Conservation (phyloP, 2,113 vertebrate species). For the Mesocricetus auratus region DNA sequence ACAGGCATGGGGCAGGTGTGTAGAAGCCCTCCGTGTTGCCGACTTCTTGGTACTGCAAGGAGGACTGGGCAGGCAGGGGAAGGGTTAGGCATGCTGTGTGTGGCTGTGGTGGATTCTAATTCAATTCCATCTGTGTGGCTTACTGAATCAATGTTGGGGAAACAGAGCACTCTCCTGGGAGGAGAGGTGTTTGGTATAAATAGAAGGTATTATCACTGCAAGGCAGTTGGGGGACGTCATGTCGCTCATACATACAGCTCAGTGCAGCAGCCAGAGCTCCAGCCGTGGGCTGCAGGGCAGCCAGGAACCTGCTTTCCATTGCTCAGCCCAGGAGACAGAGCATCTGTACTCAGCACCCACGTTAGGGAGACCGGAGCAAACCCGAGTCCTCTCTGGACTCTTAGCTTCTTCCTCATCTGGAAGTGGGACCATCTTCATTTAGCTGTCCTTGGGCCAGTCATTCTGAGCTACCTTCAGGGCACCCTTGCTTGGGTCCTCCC, state of each 20-base stretch:
- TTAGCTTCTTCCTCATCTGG: not conserved
- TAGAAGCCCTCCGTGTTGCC: not conserved
- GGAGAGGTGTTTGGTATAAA: constrained; percentile 79
- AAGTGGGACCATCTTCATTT: not conserved
- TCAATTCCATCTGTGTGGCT: constrained; percentile 64
- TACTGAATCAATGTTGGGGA: constrained; percentile 77
- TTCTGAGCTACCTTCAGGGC: not conserved
- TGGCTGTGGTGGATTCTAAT: constrained; percentile 66
- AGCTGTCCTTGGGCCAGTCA: not conserved
- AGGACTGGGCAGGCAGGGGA: not conserved
- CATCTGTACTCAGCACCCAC: not conserved
- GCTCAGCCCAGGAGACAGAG: not conserved
- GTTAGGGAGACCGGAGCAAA: not conserved
- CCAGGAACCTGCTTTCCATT: not conserved
- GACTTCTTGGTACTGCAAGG: not conserved
- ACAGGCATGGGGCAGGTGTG: not conserved
- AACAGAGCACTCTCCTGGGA: constrained; percentile 74
- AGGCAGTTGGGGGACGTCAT: constrained; percentile 28
- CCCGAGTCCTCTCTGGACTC: not conserved
- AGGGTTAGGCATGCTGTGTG: constrained; percentile 24
- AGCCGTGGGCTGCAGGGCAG: not conserved
- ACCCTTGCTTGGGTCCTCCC: not conserved
- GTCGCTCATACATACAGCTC: not conserved
- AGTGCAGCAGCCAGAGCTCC: not conserved
- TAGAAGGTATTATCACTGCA: constrained; percentile 67